Conservation (phyloP, 1,140 invertebrate genomes). For the Drosophila micromelanica region DNA sequence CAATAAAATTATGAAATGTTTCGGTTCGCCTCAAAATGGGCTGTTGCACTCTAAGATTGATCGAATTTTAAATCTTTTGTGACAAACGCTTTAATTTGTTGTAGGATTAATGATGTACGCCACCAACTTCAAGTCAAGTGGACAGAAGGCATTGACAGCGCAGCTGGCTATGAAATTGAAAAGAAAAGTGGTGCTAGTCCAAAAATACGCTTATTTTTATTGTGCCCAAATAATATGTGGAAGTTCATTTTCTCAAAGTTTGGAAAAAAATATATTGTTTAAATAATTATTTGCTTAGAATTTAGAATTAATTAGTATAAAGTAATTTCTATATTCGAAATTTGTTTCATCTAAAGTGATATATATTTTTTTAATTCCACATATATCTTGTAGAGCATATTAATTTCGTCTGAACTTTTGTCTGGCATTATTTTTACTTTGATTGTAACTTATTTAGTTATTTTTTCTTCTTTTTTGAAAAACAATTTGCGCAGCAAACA, state of each 20-base stretch:
- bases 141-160: constrained; percentile 4
- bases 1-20: constrained; percentile 64
- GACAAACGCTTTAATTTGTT: constrained; percentile 76
- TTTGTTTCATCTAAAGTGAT: too few relatives aligned
- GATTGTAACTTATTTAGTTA: constrained; percentile 27
- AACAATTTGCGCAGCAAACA: constrained; percentile 63
- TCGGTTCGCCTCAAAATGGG: constrained; percentile 19
- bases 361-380: too few relatives aligned
- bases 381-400: constrained; percentile 8
- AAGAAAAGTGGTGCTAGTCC: neutral
- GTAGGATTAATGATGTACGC: constrained; percentile 67
- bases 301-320: too few relatives aligned
- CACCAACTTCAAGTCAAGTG: constrained; percentile 9
- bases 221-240: too few relatives aligned
- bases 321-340: too few relatives aligned
- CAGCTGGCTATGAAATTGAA: constrained; percentile 26
- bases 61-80: constrained; percentile 71
- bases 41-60: constrained; percentile 65
- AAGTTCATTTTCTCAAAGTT: too few relatives aligned
- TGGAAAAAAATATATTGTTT: too few relatives aligned
- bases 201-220: neutral
- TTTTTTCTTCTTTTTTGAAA: constrained; percentile 30
- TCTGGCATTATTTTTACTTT: constrained; percentile 8
- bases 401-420: constrained; percentile 7
- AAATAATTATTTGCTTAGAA: too few relatives aligned